Evolutionary conservation across 2,888 invertebrate species (phyloP).

Genomic region (Conus canariensis): DNA sequence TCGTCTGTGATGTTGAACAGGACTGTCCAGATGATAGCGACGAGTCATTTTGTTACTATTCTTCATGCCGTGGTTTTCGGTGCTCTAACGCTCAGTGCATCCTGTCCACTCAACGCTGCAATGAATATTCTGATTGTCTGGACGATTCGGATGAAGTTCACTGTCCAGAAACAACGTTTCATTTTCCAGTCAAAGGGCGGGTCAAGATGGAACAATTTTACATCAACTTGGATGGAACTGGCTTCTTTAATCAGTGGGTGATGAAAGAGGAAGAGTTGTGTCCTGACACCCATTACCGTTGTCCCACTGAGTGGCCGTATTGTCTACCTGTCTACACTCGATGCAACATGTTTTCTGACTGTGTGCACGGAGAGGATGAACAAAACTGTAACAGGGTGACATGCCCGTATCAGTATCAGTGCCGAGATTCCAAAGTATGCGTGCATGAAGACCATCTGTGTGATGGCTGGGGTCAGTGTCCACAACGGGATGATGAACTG

Average conservation of each 20-base stretch:
- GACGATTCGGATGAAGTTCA: not conserved
- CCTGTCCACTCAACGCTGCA: not conserved
- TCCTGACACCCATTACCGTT: not conserved
- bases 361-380: not conserved
- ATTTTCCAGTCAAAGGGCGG: not conserved
- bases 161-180: not conserved
- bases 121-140: not conserved
- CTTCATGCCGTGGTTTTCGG: not conserved
- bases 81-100: not conserved
- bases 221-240: not conserved
- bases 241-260: not conserved
- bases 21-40: not conserved
- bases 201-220: not conserved
- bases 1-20: not conserved
- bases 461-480: constrained; percentile 23
- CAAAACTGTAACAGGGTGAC: not conserved
- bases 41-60: not conserved
- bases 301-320: not conserved
- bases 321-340: constrained; percentile 18
- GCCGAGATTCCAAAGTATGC: not conserved
- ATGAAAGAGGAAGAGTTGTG: not conserved
- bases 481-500: not conserved
- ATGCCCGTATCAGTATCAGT: not conserved
- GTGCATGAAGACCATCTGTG: not conserved
- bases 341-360: not conserved